Base-by-base conservation (phyloP, 1,140 invertebrate species). In the Augochlora pura region DNA sequence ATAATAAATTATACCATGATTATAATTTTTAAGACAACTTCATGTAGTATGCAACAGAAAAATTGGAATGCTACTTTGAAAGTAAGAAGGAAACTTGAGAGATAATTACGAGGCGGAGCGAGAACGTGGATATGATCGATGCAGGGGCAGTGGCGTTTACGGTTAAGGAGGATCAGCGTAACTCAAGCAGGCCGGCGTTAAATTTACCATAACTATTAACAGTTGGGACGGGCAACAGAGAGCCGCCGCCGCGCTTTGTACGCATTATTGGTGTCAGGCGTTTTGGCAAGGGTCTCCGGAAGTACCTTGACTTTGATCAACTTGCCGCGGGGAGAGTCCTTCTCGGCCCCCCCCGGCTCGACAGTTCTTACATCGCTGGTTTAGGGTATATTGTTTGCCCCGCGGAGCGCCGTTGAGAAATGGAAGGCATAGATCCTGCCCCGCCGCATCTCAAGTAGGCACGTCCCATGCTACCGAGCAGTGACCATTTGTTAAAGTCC, bases 401-500 rank as follows among this genome's bases (percentile, higher is more conserved):
- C 42, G 42, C 42, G 42, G 83, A 72, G 66, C 80, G 73, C 74
- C 83, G 71, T 88, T 91, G 90, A 91, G 90, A 91, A 91, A 91
- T 91, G 88, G 84, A 69, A 42, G 77, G 65, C 90, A 91, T 91
- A 91, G 88, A 91, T 91, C 89, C 82, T 90, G 69, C 66, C 42
- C 42, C 49, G 80, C 84, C 89, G 84, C 87, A 88, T 90, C 87
- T 82, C 81, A 87, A 87, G 86, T 89, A 90, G 88, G 77, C 80
- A 60, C 80, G 84, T 86, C 79, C 82, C 70, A 52, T 67, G 81
- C 73, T 72, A 60, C 75, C 79, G 85, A 73, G 74, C 85, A 82
- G 87, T 87, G 85, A 86, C 83, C 89, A 90, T 90, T 91, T 90
- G 84, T 91, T 89, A 88, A 88, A 82, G 82, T 88, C 86, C 86